phyloP scores from a whole-genome alignment of 2,888 invertebrate species.

The Erpobdella octoculata region DNA sequence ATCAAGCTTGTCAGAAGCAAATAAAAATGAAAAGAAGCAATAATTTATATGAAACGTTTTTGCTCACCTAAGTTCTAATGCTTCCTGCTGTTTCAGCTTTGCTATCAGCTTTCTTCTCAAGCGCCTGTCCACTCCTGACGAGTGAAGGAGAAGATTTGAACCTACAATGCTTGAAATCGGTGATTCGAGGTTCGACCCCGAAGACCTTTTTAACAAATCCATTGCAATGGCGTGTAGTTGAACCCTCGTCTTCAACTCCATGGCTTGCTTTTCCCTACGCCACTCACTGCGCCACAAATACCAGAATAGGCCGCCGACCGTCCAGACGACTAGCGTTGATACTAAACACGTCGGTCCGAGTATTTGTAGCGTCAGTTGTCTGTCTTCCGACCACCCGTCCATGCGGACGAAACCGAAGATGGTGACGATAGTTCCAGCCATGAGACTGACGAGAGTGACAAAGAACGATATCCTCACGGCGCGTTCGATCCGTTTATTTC shows the following conservation, averaged over 20 bases:
- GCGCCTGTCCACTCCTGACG: constrained; percentile 28
- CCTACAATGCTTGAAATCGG: background rate
- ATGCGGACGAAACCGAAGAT: constrained; percentile 37
- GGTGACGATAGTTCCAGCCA: constrained; percentile 37
- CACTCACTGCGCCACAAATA: constrained; percentile 38
- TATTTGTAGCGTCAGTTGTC: constrained; percentile 36
- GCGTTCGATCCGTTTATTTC: constrained; percentile 30
- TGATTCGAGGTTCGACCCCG: constrained; percentile 29
- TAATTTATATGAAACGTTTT: no score
- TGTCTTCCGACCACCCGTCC: constrained; percentile 30
- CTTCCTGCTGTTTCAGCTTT: constrained; percentile 35
- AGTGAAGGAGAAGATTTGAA: constrained; percentile 35
- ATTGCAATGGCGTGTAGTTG: constrained; percentile 39
- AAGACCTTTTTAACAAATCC: constrained; percentile 38
- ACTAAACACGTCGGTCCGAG: constrained; percentile 38
- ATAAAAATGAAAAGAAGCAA: no score
- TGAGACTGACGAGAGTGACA: constrained; percentile 36
- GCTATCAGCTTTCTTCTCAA: constrained; percentile 36
- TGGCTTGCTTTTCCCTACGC: constrained; percentile 37
- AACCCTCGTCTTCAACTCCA: constrained; percentile 38
- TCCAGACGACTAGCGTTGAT: constrained; percentile 38
- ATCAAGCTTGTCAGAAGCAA: no score
- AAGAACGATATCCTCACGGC: constrained; percentile 37
- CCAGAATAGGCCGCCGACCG: constrained; percentile 36
- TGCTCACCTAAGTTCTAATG: constrained; percentile 35